Conservation (phyloP, 2,797 vertebrate genomes). For the Champsocephalus esox region DNA sequence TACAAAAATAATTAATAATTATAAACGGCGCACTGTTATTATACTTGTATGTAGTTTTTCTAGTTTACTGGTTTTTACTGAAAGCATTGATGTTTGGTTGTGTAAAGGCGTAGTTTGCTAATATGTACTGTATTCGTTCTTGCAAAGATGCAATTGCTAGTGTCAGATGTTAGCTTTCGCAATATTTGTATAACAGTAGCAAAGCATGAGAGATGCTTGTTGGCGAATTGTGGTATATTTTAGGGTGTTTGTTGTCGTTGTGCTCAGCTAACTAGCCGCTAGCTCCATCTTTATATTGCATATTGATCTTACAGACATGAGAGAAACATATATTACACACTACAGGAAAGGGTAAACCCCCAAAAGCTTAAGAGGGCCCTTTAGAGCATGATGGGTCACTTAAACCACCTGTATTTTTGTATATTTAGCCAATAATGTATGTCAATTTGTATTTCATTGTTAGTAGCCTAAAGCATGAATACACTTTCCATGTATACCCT, state of each 20-base stretch:
- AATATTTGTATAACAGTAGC: too few relatives aligned
- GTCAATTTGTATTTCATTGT: constrained; percentile 26
- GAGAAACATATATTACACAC: not conserved
- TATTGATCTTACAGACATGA: not conserved
- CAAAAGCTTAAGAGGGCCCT: too few relatives aligned
- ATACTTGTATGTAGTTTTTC: not conserved
- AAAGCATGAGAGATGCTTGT: too few relatives aligned
- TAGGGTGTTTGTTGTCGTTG: too few relatives aligned
- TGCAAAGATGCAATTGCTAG: too few relatives aligned
- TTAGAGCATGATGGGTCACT: constrained; percentile 26
- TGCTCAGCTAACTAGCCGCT: constrained; percentile 1
- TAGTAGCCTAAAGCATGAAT: not conserved
- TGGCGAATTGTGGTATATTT: too few relatives aligned
- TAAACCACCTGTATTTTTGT: constrained; percentile 1
- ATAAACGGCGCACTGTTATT: not conserved
- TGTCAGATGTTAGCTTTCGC: too few relatives aligned
- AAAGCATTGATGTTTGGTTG: too few relatives aligned
- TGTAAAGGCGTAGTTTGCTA: not conserved
- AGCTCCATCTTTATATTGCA: not conserved
- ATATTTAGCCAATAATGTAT: constrained; percentile 2
- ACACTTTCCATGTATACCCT: constrained; percentile 28
- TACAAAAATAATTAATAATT: not conserved
- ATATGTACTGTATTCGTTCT: too few relatives aligned
- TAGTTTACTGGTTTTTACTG: not conserved
- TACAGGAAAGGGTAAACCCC: too few relatives aligned